Evolutionary conservation across 2,888 invertebrate genomes (phyloP), one percentile per base, ranked within the genome.

Genomic region (Idaea dimidiata): DNA sequence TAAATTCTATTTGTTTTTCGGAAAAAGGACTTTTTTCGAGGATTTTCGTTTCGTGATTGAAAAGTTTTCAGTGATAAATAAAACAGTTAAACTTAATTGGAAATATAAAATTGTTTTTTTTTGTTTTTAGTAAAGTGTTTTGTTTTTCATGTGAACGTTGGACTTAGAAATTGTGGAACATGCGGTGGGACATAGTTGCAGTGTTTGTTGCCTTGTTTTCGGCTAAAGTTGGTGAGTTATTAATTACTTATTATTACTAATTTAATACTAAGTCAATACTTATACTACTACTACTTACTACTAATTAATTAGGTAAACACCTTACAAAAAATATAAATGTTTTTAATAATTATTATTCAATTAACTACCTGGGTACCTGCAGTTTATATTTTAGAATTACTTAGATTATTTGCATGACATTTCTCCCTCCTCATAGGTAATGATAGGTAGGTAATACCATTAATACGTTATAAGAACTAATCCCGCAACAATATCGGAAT

Each of bases 161-260:
- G 56, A 62, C 70, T 72, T 72, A 72, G 68, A 59, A 74, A 75
- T 73, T 75, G 72, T 74, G 62, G 71, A 88, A 86, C 82, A 89
- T 89, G 88, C 78, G 77, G 75, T 81, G 79, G 82, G 76, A 80
- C 78, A 78, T 74, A 79, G 69, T 86, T 74, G 73, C 82, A 74
- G 82, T 80, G 69, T 79, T 84, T 72, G 79, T 88, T 69, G 74
- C 84, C 71, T 67, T 82, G 58, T 73, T 77, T 55, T 67, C 74
- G 58, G 78, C 76, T 17, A 74, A 76, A 74, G 81, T 86, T 68
- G 88, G 91, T 91, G 75, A 90, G 91, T 88, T 63, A 61, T 62
- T 68, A 63, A 68, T 70, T 68, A 66, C 62, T 68, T 43, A 8
- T 43, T 8, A 32, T 43, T 43, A 43, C 3, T 43, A 8, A 43